Base-by-base conservation (phyloP, 1,140 invertebrate genomes). In the Sminthurides bifidus region DNA sequence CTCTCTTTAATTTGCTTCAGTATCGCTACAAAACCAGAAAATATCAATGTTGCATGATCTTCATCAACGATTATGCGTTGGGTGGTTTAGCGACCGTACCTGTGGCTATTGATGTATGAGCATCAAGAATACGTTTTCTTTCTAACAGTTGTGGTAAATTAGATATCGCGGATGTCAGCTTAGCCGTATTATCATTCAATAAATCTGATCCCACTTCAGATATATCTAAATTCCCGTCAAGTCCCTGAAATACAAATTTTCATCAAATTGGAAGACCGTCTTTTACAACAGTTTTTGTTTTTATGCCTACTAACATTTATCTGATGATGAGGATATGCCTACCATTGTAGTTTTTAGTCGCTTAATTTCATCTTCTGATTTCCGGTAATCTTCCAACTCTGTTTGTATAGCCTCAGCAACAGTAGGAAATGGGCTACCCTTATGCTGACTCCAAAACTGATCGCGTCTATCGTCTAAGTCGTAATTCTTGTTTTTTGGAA, bases 351-450 rank as follows among this genome's bases (percentile, higher is more conserved):
- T 79, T 73, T 97, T 98, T 1, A 98, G 71, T 63, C 84, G 84
- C 68, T 95, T 96, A 1, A 98, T 91, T 78, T 98, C 91, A 58
- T 94, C 91, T 73, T 99, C 95, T 44, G 87, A 91, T 52, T 81
- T 81, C 79, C 79, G 79, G 72, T 96, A 97, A 45, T 87, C 84
- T 71, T 99, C 95, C 54, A 99, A 71, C 73, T 97, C 91, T 73
- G 94, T 90, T 71, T 99, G 94, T 63, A 99, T 94, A 19, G 93
- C 89, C 75, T 98, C 95, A 8, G 95, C 95, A 3, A 98, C 94
- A 17, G 81, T 84, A 0, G 95, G 95, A 69, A 99, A 98, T 0
- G 95, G 93, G 68, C 88, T 77, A 64, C 93, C 89, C 74, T 94
- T 96, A 66, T 97, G 89, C 56, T 81, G 78, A 33, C 74, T 74